Percentiles rank a stretch among this genome's conserved stretches.
Conservation (phyloP, 2,113 vertebrate species). For the Stigmatopora nigra region DNA sequence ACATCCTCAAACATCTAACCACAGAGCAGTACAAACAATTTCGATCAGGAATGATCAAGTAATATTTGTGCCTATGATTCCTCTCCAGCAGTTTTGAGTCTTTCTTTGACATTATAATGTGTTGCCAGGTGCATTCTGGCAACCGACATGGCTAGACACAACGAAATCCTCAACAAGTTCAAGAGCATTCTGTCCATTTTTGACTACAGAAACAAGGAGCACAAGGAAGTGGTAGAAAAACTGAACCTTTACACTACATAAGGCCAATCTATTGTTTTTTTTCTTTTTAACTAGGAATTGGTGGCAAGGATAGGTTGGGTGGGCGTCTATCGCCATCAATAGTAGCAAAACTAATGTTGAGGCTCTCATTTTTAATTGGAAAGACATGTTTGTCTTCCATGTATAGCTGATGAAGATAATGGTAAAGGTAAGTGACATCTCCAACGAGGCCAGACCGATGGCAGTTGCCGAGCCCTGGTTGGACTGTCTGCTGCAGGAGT, state of each 20-base stretch:
- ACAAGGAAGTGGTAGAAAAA: conserved; percentile 65
- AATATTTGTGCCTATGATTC: background rate
- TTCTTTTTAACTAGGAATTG: too few species aligned
- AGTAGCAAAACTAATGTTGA: background rate
- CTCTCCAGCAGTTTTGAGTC: background rate
- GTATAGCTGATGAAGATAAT: conserved; percentile 69
- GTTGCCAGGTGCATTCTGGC: conserved; percentile 56
- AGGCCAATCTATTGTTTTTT: too few species aligned
- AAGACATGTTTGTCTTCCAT: background rate
- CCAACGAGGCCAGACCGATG: conserved; percentile 70
- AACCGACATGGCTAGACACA: conserved; percentile 71
- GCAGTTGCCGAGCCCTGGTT: conserved; percentile 71
- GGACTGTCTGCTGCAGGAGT: conserved; percentile 73
- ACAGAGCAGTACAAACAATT: conserved; percentile 44
- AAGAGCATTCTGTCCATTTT: conserved; percentile 56
- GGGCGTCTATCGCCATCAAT: too few species aligned
- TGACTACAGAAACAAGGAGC: conserved; percentile 67
- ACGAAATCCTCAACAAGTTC: conserved; percentile 71
- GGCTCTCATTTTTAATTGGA: background rate
- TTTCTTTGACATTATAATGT: background rate
- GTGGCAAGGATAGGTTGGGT: too few species aligned
- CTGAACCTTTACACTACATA: background rate
- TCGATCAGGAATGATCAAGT: conserved; percentile 55
- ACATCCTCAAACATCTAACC: conserved; percentile 71
- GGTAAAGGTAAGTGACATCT: conserved; percentile 75